Conservation (phyloP, 1,140 invertebrate species). For the Zaprionus ornatus region DNA sequence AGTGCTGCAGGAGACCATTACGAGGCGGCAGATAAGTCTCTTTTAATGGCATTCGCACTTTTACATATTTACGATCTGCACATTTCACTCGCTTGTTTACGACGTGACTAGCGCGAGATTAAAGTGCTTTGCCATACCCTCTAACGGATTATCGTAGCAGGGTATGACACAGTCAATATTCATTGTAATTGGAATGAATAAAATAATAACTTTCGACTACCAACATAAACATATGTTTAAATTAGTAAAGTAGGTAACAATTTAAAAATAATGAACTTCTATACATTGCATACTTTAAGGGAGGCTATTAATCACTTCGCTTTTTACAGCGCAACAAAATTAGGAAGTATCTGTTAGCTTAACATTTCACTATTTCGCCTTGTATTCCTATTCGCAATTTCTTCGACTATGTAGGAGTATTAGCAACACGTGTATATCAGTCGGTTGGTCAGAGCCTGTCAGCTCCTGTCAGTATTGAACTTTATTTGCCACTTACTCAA, state of each 20-base stretch:
- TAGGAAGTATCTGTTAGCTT: conserved; percentile 5
- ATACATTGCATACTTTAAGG: conserved; percentile 27
- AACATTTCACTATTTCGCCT: not conserved
- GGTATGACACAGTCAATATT: conserved; percentile 4
- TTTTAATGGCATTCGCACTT: conserved; percentile 49
- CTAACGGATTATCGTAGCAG: not conserved
- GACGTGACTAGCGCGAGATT: conserved; percentile 38
- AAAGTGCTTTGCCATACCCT: conserved; percentile 46
- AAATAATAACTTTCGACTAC: no score
- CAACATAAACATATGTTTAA: no score
- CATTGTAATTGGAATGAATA: not conserved
- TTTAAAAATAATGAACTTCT: no score
- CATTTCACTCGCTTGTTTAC: conserved; percentile 48
- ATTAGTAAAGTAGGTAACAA: no score
- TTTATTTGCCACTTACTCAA: conserved; percentile 16
- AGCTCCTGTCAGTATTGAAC: not conserved
- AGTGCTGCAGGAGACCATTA: conserved; percentile 31
- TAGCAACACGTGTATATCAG: conserved; percentile 9
- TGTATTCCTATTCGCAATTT: conserved; percentile 4
- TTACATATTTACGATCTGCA: conserved; percentile 50
- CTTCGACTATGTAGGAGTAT: not conserved
- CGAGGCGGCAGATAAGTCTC: conserved; percentile 28
- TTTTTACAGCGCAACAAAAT: not conserved
- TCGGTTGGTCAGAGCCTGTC: not conserved
- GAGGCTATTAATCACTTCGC: not conserved